Percentiles rank a stretch among this genome's conserved stretches.
phyloP scores from a whole-genome alignment of 1,140 invertebrate species.

The Tribolium castaneum region DNA sequence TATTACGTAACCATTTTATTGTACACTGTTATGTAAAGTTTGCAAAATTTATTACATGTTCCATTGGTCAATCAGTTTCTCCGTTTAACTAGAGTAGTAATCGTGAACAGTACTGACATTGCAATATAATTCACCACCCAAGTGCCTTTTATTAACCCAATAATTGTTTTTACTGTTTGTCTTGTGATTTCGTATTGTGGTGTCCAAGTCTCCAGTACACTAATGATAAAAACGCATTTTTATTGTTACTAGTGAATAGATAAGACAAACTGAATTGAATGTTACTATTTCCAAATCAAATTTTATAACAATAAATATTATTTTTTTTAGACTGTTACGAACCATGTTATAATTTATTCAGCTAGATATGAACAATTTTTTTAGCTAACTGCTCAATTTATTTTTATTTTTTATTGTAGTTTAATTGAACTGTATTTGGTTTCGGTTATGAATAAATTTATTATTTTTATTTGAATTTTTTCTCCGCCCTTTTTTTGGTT shows the following conservation, averaged over 20 bases:
- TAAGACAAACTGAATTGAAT: constrained; percentile 15
- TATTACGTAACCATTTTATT: constrained; percentile 39
- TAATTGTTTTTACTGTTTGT: constrained; percentile 34
- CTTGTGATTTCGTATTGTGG: constrained; percentile 33
- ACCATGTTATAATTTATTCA: constrained; percentile 13
- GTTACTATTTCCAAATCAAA: constrained; percentile 2
- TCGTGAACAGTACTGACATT: constrained; percentile 42
- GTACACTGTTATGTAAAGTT: constrained; percentile 52
- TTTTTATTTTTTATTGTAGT: constrained; percentile 7
- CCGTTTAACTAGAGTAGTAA: constrained; percentile 12
- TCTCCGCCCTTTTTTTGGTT: not conserved
- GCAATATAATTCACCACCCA: constrained; percentile 44
- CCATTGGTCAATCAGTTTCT: not conserved
- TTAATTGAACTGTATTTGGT: constrained; percentile 15
- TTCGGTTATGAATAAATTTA: constrained; percentile 30
- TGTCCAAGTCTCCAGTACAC: constrained; percentile 23
- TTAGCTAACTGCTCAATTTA: constrained; percentile 27
- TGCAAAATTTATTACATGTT: constrained; percentile 42
- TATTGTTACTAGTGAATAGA: constrained; percentile 19
- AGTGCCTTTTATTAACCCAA: constrained; percentile 41
- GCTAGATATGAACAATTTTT: constrained; percentile 34
- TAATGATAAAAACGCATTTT: constrained; percentile 17
- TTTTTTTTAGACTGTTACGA: constrained; percentile 12
- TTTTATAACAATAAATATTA: constrained; percentile 1
- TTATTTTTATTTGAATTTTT: constrained; percentile 4